Base-by-base conservation (phyloP, 2,888 invertebrate species). In the Dugesia japonica region DNA sequence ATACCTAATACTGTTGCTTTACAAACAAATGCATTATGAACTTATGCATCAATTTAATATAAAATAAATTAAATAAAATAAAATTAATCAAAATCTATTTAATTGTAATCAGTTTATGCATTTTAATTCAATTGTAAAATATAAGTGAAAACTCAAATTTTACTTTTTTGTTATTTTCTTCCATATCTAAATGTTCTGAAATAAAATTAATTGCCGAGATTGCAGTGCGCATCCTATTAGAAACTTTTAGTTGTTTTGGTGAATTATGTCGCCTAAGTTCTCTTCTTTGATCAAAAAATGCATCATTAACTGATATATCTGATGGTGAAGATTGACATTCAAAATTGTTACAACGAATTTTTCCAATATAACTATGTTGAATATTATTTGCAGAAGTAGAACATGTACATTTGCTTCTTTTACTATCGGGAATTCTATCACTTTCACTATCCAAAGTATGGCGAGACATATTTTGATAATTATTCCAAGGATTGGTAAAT, bases 171-270 rank as follows among this genome's bases (percentile, higher is more conserved):
- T 76, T 76, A 23, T 76, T 75, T 28, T 76, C 76, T 27, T 76
- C 76, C 20, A 33, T 76, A 4, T 76, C 42, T n/a, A 76, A 28
- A 76, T 76, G 76, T 26, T 76, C 31, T 28, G 76, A 76, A 20
- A 76, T 76, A 75, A 76, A 76, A 76, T 76, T 76, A 4, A 76
- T 76, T 4, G 76, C 75, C 7, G 76, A 33, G 26, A 76, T 38
- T 38, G 76, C 76, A 28, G 31, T n/a, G n/a, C 76, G 76, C 38
- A 76, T 42, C 73, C 31, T 31, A 72, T 72, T 31, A 13, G 72
- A 28, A 7, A 72, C 56, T 56, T 23, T n/a, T 56, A 56, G n/a
- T 23, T 56, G 56, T 56, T 56, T 56, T 7, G 56, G 56, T 9
- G 4, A 56, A 56, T 13, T n/a, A 20, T n/a, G 4, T n/a, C 56